Conservation (phyloP, 2,797 vertebrate species). For the Forpus xanthops region DNA sequence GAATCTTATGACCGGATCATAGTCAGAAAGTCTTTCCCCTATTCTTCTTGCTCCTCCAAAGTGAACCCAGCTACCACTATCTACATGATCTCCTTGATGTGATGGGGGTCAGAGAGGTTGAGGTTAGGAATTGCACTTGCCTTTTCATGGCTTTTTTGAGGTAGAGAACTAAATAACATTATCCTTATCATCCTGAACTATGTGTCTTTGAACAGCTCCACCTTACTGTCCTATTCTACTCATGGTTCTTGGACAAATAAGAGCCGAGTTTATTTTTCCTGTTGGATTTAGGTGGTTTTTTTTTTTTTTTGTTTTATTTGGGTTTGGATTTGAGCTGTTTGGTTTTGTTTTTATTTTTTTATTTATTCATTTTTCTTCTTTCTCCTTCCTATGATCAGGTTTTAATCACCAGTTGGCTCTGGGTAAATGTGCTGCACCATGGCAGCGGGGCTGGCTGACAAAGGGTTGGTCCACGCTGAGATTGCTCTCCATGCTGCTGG, state of each 20-base stretch:
- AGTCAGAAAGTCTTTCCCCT: background rate
- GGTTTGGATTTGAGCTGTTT: background rate
- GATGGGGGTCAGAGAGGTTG: background rate
- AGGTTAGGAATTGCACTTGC: background rate
- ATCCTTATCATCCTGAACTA: background rate
- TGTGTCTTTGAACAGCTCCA: background rate
- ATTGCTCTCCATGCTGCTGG: background rate
- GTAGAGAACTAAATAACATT: background rate
- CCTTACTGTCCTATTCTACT: background rate
- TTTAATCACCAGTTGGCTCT: background rate
- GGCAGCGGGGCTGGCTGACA: background rate
- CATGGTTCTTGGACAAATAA: background rate
- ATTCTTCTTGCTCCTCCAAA: background rate
- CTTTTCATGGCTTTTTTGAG: background rate
- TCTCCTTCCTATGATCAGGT: background rate
- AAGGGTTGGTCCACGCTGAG: background rate
- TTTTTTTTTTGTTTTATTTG: background rate
- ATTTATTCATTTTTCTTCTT: background rate
- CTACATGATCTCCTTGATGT: background rate
- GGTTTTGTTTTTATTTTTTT: background rate
- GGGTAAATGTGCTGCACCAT: background rate
- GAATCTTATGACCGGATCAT: background rate
- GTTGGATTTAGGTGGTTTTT: background rate
- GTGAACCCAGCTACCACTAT: background rate
- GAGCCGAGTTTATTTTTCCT: background rate